Percentiles rank a stretch among this genome's conserved stretches.
Evolutionary conservation across 2,113 vertebrate species (phyloP).

Genomic region (Aegotheles bennettii): DNA sequence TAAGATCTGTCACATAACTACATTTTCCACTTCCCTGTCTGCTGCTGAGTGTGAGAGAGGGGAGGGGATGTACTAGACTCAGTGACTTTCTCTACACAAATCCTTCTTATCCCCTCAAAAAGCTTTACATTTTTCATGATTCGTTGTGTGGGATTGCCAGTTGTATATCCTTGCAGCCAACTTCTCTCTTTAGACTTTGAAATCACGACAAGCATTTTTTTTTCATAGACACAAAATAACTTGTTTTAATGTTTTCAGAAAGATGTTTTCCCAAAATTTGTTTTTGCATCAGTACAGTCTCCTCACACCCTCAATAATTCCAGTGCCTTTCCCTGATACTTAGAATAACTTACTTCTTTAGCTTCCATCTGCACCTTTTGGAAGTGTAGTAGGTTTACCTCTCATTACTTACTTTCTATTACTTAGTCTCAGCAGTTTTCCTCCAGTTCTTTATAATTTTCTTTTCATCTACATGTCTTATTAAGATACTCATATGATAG

Average conservation of each 20-base stretch:
- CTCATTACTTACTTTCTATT: not conserved
- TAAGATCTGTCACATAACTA: not conserved
- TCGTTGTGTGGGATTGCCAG: not conserved
- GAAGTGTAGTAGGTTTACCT: conserved; percentile 11
- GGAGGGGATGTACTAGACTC: not conserved
- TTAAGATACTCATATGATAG: conserved; percentile 27
- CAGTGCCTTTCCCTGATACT: not conserved
- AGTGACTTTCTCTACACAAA: not conserved
- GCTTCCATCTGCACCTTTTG: not conserved
- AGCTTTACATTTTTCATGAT: not conserved
- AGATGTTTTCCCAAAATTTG: not conserved
- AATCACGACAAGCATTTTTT: not conserved
- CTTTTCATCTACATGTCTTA: conserved; percentile 38
- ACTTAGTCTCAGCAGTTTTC: conserved; percentile 56
- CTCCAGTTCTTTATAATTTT: conserved; percentile 41
- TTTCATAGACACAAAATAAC: not conserved
- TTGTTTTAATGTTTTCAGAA: not conserved
- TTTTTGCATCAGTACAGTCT: not conserved
- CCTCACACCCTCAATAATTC: not conserved
- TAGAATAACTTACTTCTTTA: conserved; percentile 14
- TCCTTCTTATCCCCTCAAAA: not conserved
- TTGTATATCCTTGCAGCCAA: not conserved
- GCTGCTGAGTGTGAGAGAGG: not conserved
- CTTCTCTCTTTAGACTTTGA: not conserved
- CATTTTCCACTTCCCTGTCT: not conserved